Evolutionary conservation across 2,113 vertebrate species (phyloP).

Genomic region (Castor canadensis): DNA sequence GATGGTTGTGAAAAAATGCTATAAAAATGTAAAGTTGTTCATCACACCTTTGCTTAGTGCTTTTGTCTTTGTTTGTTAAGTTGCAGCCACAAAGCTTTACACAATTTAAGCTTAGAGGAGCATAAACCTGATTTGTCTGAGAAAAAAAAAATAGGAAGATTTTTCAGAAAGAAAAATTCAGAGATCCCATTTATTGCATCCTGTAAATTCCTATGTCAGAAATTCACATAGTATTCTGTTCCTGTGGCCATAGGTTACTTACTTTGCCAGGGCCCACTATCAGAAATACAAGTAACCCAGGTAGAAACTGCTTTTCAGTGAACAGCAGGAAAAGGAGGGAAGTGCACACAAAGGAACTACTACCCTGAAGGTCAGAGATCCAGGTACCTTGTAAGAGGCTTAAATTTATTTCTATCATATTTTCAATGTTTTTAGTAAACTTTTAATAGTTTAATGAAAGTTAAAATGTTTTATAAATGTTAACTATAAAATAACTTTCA

Average conservation of each 20-base stretch:
- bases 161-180: conserved; percentile 15
- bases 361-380: background rate
- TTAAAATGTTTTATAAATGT: background rate
- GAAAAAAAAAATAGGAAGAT: conserved; percentile 24
- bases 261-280: background rate
- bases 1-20: conserved; percentile 62
- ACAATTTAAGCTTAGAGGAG: background rate
- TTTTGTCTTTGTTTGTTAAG: conserved; percentile 63
- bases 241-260: background rate
- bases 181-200: background rate
- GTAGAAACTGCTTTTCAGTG: background rate
- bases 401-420: background rate
- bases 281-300: background rate
- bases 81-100: conserved; percentile 40
- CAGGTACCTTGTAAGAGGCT: background rate
- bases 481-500: background rate
- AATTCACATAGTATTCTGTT: background rate
- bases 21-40: conserved; percentile 74
- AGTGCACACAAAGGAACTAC: background rate
- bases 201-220: background rate
- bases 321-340: background rate
- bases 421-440: background rate
- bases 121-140: conserved; percentile 1
- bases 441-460: background rate
- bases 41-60: conserved; percentile 62